A percentile compares a stretch with the other conserved stretches of the same genome.
phyloP scores from a whole-genome alignment of 1,140 invertebrate species.

The Amyelois transitella region DNA sequence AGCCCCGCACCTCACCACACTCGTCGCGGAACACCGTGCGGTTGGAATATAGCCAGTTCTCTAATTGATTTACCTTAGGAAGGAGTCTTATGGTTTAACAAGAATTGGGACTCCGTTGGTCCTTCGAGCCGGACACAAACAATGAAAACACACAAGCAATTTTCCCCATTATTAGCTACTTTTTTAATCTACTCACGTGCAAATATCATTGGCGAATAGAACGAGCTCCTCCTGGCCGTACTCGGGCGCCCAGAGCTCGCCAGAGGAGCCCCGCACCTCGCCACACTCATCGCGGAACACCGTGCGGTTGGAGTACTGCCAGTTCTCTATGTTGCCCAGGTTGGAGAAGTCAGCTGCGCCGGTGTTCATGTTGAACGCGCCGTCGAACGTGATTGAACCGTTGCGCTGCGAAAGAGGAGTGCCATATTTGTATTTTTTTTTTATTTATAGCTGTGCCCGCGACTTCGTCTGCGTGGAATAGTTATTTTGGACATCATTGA shows the following conservation, averaged over 20 bases:
- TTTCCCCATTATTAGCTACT: no score
- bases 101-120: no score
- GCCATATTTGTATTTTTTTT: no score
- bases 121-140: not conserved
- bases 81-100: no score
- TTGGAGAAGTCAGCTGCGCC: slow-evolving; percentile 78
- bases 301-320: slow-evolving; percentile 78
- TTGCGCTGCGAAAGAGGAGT: slow-evolving; percentile 76
- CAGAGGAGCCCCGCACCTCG: slow-evolving; percentile 80
- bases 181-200: slow-evolving; percentile 75
- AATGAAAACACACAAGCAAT: no score
- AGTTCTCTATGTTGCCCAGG: slow-evolving; percentile 79
- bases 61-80: no score
- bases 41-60: slow-evolving; percentile 81
- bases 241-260: slow-evolving; percentile 85
- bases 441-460: no score
- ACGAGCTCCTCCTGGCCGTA: slow-evolving; percentile 73
- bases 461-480: no score
- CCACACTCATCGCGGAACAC: slow-evolving; percentile 77
- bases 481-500: no score
- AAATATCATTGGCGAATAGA: slow-evolving; percentile 83
- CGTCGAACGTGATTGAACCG: slow-evolving; percentile 81
- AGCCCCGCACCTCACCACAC: slow-evolving; percentile 81
- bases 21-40: slow-evolving; percentile 72
- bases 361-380: slow-evolving; percentile 83